Evolutionary conservation across 2,888 invertebrate genomes (phyloP).

Genomic region (Ochropleura leucogaster): DNA sequence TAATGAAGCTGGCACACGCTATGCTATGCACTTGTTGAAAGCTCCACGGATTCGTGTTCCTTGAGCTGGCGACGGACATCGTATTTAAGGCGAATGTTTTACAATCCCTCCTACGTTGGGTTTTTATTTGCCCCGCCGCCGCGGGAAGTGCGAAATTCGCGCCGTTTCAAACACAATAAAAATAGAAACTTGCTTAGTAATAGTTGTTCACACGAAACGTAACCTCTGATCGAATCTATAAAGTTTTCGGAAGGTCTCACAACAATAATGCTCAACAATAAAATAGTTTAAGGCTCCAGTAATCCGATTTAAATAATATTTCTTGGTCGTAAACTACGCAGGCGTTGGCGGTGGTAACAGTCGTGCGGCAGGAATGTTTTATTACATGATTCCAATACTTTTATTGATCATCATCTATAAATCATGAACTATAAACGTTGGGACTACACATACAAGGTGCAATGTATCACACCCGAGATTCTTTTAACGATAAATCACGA

Average conservation of each 20-base stretch:
- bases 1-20: constrained; percentile 71
- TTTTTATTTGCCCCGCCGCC: constrained; percentile 75
- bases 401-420: constrained; percentile 83
- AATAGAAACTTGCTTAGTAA: constrained; percentile 69
- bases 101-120: constrained; percentile 70
- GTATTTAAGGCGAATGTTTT: constrained; percentile 76
- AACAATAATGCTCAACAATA: constrained; percentile 69
- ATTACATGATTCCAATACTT: constrained; percentile 79
- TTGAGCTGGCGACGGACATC: constrained; percentile 59
- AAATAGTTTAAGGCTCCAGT: constrained; percentile 72
- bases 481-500: constrained; percentile 80
- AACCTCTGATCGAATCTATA: constrained; percentile 48
- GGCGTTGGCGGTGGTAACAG: constrained; percentile 70
- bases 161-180: constrained; percentile 72
- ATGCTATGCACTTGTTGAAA: constrained; percentile 68
- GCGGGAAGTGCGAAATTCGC: constrained; percentile 82
- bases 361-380: constrained; percentile 74
- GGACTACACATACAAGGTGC: constrained; percentile 76
- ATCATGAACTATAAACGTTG: constrained; percentile 77
- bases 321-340: constrained; percentile 76
- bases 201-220: constrained; percentile 65
- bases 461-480: constrained; percentile 78
- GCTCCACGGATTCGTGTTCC: constrained; percentile 73
- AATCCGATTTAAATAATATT: constrained; percentile 80
- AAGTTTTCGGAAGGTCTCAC: constrained; percentile 66